phyloP scores from a whole-genome alignment of 2,888 invertebrate species.

The Lasioglossum leucozonium region DNA sequence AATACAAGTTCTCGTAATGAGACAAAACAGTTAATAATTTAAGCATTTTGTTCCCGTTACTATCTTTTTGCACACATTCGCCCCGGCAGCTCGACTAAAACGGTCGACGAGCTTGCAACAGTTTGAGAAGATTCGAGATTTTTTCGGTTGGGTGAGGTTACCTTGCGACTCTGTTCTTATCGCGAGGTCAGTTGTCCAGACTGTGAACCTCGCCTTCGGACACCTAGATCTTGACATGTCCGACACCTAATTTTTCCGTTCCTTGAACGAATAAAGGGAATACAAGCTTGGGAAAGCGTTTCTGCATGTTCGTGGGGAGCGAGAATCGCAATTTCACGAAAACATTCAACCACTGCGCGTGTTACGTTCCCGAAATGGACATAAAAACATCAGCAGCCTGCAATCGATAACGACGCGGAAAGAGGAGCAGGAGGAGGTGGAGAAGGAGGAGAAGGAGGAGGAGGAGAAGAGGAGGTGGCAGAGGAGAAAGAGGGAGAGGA shows the following conservation, averaged over 20 bases:
- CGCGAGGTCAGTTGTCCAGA: not conserved
- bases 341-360: constrained; percentile 40
- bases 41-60: too few species aligned
- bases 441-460: not conserved
- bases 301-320: not conserved
- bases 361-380: constrained; percentile 42
- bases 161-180: not conserved
- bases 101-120: not conserved
- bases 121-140: not conserved
- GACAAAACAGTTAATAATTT: too few species aligned
- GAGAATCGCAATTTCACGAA: constrained; percentile 38
- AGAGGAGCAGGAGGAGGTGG: not conserved
- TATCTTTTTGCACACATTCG: too few species aligned
- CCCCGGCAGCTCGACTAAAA: not conserved
- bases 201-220: not conserved
- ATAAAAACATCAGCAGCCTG: constrained; percentile 51
- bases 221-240: not conserved
- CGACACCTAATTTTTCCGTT: not conserved
- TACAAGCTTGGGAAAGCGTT: not conserved
- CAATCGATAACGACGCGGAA: constrained; percentile 57
- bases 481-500: not conserved
- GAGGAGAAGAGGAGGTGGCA: not conserved
- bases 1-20: too few species aligned
- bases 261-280: not conserved
- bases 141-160: not conserved